phyloP scores from a whole-genome alignment of 2,888 invertebrate species.

The Epsilonema sp. region DNA sequence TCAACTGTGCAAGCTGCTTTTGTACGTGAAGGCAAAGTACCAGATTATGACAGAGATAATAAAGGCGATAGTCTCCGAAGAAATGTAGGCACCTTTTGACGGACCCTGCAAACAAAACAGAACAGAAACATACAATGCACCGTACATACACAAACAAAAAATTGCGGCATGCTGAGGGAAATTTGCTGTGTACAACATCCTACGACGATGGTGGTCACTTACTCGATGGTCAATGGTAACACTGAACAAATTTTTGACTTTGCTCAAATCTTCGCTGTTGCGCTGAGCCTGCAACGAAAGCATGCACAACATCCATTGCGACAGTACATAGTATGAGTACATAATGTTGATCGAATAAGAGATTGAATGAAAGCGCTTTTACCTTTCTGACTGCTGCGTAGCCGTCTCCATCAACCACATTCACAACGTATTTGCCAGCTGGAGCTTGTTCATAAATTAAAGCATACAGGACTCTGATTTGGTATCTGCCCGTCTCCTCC shows the following conservation, averaged over 20 bases:
- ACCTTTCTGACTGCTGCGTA: constrained; percentile 62
- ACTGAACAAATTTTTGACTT: constrained; percentile 47
- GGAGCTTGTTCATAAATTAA: constrained; percentile 60
- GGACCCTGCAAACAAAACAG: background rate
- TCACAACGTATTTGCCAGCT: constrained; percentile 54
- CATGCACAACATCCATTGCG: background rate
- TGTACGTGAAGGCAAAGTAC: background rate
- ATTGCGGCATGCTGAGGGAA: no score
- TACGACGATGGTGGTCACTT: no score
- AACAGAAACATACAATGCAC: no score
- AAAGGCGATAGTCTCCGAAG: background rate
- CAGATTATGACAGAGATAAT: background rate
- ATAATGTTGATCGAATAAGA: background rate
- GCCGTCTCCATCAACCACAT: constrained; percentile 71
- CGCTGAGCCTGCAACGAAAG: constrained; percentile 30
- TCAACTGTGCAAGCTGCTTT: no score
- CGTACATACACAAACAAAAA: no score
- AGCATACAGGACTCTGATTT: constrained; percentile 71
- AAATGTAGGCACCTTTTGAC: background rate
- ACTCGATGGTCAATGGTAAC: constrained; percentile 48
- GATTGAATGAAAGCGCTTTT: background rate
- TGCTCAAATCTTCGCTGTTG: constrained; percentile 44
- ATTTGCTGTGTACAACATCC: no score
- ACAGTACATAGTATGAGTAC: background rate
- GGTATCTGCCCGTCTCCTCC: constrained; percentile 50